Evolutionary conservation across 2,888 invertebrate species (phyloP).

Genomic region (Rhogogaster chlorosoma): DNA sequence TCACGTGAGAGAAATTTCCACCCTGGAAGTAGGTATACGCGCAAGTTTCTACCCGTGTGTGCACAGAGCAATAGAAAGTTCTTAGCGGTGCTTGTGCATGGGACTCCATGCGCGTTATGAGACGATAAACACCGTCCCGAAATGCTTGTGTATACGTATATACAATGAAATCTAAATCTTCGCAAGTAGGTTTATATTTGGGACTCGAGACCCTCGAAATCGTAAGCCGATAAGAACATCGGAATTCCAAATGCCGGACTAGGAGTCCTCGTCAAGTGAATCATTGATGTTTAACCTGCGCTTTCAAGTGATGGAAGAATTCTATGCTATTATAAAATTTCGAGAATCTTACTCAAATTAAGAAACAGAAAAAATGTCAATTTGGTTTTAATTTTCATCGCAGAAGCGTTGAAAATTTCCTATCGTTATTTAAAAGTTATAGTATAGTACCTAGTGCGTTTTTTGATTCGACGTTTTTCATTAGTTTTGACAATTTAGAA

Average conservation of each 20-base stretch:
- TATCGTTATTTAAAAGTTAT: too few relatives aligned
- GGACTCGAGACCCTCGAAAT: not conserved
- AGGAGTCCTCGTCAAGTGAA: not conserved
- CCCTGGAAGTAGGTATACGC: not conserved
- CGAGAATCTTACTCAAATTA: too few relatives aligned
- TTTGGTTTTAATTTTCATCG: too few relatives aligned
- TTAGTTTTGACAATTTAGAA: too few relatives aligned
- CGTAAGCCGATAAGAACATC: not conserved
- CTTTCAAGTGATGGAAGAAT: too few relatives aligned
- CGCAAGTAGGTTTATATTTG: not conserved
- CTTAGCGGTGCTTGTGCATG: not conserved
- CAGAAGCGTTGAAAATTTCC: too few relatives aligned
- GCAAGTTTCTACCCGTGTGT: too few relatives aligned
- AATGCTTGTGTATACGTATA: not conserved
- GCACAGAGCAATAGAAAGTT: not conserved
- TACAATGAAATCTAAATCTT: not conserved
- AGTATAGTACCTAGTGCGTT: too few relatives aligned
- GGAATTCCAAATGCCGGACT: not conserved
- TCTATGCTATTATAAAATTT: not conserved
- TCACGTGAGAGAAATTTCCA: conserved; percentile 37
- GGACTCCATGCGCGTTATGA: not conserved
- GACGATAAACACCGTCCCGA: not conserved
- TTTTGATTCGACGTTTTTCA: too few relatives aligned
- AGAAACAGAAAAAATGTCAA: too few relatives aligned
- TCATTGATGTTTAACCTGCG: not conserved